phyloP scores from a whole-genome alignment of 1,140 invertebrate genomes.

The Sycophaga agraensis region DNA sequence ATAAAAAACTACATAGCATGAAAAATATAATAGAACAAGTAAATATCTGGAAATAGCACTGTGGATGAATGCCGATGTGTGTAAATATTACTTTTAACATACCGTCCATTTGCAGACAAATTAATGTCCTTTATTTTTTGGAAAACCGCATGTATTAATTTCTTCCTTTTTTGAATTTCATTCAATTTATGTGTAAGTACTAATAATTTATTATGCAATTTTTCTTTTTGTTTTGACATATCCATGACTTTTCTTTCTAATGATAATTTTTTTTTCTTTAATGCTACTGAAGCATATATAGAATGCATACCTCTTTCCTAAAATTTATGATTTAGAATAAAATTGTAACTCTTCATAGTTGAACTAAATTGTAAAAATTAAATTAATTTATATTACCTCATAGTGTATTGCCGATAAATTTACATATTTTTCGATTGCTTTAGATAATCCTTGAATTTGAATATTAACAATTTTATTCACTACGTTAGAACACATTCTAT shows the following conservation, averaged over 20 bases:
- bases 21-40: too few relatives aligned
- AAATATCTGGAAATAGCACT: too few relatives aligned
- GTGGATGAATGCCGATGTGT: too few relatives aligned
- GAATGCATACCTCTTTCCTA: not conserved
- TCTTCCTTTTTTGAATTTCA: constrained; percentile 35
- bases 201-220: constrained; percentile 42
- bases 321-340: not conserved
- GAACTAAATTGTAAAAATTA: not conserved
- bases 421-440: constrained; percentile 62
- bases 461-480: constrained; percentile 57
- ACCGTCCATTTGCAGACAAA: constrained; percentile 59
- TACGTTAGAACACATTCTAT: constrained; percentile 45
- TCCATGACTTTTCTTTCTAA: constrained; percentile 54
- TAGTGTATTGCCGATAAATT: constrained; percentile 32
- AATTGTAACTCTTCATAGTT: not conserved
- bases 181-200: constrained; percentile 38
- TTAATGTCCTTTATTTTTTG: constrained; percentile 56
- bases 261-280: constrained; percentile 61
- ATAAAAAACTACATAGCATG: not conserved
- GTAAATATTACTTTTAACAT: constrained; percentile 22
- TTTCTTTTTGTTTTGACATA: constrained; percentile 50
- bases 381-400: constrained; percentile 31
- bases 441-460: constrained; percentile 59
- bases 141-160: constrained; percentile 44
- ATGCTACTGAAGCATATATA: constrained; percentile 33